Conservation (phyloP, 2,113 vertebrate genomes). For the Lepisosteus oculatus region DNA sequence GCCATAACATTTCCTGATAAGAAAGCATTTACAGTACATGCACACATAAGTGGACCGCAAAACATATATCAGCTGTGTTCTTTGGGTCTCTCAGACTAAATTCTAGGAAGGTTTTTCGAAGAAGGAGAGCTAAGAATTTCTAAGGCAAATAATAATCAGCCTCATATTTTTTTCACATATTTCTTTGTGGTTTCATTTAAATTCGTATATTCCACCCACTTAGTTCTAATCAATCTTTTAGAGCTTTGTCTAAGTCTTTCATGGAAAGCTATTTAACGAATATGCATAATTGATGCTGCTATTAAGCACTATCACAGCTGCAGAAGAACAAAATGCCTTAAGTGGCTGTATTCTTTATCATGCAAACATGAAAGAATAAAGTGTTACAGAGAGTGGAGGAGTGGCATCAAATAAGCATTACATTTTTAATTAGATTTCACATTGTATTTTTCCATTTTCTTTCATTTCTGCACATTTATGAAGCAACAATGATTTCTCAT, state of each 20-base stretch:
- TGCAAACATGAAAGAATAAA: not conserved
- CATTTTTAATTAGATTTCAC: not conserved
- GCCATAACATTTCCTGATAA: too few species aligned
- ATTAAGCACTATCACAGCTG: constrained; percentile 16
- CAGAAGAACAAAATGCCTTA: not conserved
- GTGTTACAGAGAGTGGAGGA: not conserved
- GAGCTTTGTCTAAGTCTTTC: not conserved
- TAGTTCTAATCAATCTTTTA: constrained; percentile 12
- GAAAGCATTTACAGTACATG: too few species aligned
- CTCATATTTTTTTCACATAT: not conserved
- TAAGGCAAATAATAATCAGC: not conserved
- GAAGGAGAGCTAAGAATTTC: too few species aligned
- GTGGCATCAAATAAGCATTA: not conserved
- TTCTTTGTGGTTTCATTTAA: not conserved
- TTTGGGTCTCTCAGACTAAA: too few species aligned
- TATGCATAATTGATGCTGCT: constrained; percentile 18
- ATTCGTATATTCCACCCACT: not conserved
- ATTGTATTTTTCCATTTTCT: too few species aligned
- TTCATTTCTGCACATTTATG: too few species aligned
- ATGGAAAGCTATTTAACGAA: constrained; percentile 14
- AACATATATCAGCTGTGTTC: too few species aligned
- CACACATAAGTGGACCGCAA: too few species aligned
- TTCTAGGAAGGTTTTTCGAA: too few species aligned
- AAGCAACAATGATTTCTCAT: too few species aligned
- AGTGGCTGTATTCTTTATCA: constrained; percentile 2